A percentile compares a stretch with the other conserved stretches of the same genome.
Conservation (phyloP, 2,888 invertebrate species). For the Drosophila siamana region DNA sequence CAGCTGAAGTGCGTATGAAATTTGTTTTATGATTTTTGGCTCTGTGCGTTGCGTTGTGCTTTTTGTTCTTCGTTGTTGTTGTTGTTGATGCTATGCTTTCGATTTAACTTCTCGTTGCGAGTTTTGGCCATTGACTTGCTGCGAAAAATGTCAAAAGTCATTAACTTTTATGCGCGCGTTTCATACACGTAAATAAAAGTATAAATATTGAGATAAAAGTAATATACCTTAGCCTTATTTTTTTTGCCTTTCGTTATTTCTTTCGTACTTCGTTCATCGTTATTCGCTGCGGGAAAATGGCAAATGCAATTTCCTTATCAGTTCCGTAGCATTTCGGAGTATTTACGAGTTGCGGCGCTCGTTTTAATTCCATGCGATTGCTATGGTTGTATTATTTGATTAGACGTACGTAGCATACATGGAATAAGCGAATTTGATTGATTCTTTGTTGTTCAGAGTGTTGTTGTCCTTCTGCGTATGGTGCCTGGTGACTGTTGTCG, state of each 20-base stretch:
- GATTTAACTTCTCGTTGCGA: slow-evolving; percentile 59
- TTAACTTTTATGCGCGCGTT: slow-evolving; percentile 62
- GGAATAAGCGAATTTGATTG: slow-evolving; percentile 50
- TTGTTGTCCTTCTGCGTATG: neutral
- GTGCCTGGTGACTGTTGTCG: neutral
- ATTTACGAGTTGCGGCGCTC: slow-evolving; percentile 21
- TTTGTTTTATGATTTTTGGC: slow-evolving; percentile 65
- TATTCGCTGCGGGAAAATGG: neutral
- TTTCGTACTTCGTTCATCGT: too few relatives aligned
- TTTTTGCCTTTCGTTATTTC: too few relatives aligned
- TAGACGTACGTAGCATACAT: slow-evolving; percentile 26
- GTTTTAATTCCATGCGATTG: slow-evolving; percentile 28
- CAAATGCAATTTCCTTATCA: slow-evolving; percentile 76
- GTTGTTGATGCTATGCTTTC: slow-evolving; percentile 48
- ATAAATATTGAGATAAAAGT: slow-evolving; percentile 4
- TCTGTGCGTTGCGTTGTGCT: slow-evolving; percentile 16
- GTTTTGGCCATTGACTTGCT: slow-evolving; percentile 68
- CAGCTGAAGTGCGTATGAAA: slow-evolving; percentile 35
- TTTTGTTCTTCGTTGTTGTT: slow-evolving; percentile 11
- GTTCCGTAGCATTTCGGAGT: slow-evolving; percentile 17
- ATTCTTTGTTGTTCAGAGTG: slow-evolving; percentile 35
- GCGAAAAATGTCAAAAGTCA: slow-evolving; percentile 66
- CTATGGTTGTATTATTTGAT: slow-evolving; percentile 57
- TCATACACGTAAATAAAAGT: slow-evolving; percentile 9
- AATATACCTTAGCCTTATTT: neutral